phyloP scores from a whole-genome alignment of 2,888 invertebrate genomes.

The Mythimna loreyi region DNA sequence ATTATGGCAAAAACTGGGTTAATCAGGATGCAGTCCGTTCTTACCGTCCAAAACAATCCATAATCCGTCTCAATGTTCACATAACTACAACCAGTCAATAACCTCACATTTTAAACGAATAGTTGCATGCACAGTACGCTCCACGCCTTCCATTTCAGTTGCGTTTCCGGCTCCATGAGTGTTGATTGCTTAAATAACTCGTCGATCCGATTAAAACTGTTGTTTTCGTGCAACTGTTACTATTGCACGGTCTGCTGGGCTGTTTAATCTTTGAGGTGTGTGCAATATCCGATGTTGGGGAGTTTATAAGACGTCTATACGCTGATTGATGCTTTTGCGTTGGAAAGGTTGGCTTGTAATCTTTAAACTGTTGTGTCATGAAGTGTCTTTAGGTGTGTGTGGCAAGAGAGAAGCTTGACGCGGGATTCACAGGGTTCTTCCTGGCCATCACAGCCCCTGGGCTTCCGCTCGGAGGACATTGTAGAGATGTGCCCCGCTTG shows the following conservation, averaged over 20 bases:
- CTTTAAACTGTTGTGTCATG: not conserved
- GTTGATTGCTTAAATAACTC: constrained; percentile 63
- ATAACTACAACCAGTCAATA: constrained; percentile 52
- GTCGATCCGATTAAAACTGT: constrained; percentile 49
- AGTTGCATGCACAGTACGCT: constrained; percentile 45
- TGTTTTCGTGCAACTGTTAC: constrained; percentile 44
- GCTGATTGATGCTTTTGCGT: constrained; percentile 23
- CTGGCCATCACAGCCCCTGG: no score
- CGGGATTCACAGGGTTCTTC: no score
- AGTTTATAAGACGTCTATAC: constrained; percentile 12
- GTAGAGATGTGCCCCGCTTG: no score
- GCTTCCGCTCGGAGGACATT: no score
- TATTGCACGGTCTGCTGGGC: constrained; percentile 49
- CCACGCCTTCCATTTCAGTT: constrained; percentile 55
- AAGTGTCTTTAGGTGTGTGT: not conserved
- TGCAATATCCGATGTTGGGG: constrained; percentile 52
- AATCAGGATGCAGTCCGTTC: no score
- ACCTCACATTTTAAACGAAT: constrained; percentile 46
- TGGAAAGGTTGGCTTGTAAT: not conserved
- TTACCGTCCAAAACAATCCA: no score
- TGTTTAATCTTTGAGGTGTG: constrained; percentile 33
- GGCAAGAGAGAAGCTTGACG: no score
- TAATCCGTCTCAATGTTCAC: not conserved
- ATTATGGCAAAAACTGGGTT: no score
- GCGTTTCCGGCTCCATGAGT: constrained; percentile 56